Evolutionary conservation across 2,113 vertebrate genomes (phyloP), one percentile per base, ranked within the genome.

Genomic region (Heterotis niloticus): DNA sequence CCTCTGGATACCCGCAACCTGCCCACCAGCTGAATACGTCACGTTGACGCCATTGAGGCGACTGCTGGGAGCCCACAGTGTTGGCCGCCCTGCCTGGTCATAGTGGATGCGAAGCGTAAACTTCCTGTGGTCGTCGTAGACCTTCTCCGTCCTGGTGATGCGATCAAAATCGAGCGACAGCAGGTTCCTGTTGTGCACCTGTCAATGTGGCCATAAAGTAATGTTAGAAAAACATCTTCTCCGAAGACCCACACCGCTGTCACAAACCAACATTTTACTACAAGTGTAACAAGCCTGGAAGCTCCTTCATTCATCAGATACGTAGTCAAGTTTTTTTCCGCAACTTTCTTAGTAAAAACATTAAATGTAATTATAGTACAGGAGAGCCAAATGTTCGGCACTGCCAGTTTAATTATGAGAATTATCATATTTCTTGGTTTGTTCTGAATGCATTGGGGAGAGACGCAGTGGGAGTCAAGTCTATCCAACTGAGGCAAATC

Each of bases 111-210:
- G 93, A 44, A 99, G 86, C 0, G 96, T 99, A 84, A 99, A 99
- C 87, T 99, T 99, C 83, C 98, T 94, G 87, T 99, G 98, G 85
- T 99, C 97, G 0, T 99, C 98, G 0, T 99, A 99, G 69, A 99
- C 98, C 83, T 99, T 99, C 87, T 99, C 98, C 0, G 98, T 99
- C 73, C 98, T 92, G n/a, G 98, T 99, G 82, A 99, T 95, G 0
- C 97, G 96, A 86, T 99, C 97, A 18, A 99, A 99, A 85, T 99
- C 98, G 26, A 99, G 85, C 0, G 98, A 99, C 0, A 99, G 88
- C 80, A 99, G 86, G 85, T 99, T 99, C 84, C 98, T 93, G 87
- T 98, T 99, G 84, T 99, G 97, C 82, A 99, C 98, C 98, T 99
- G 81, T 0, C 23, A 29, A 67, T 71, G 12, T 18, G 28, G 17